Conservation (phyloP, 2,797 vertebrate species). For the Myoxocephalus aenaeus region DNA sequence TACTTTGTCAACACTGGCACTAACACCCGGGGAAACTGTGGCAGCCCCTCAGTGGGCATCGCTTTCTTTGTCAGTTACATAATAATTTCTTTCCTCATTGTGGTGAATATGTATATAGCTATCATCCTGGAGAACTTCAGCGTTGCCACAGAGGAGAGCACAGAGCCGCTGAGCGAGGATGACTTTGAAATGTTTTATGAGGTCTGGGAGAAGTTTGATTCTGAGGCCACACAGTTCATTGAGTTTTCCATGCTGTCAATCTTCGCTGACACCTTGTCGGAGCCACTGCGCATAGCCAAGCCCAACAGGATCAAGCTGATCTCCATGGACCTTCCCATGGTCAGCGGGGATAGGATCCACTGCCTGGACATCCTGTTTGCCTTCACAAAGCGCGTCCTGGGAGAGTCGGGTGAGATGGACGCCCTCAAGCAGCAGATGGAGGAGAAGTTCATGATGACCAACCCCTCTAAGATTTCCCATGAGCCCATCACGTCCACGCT, state of each 20-base stretch:
- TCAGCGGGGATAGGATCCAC: constrained; percentile 96
- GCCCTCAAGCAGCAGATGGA: constrained; percentile 99
- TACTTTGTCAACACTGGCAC: constrained; percentile 89
- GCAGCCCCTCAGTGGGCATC: constrained; percentile 94
- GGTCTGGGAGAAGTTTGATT: constrained; percentile 98
- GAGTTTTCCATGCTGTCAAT: constrained; percentile 91
- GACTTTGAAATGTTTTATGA: constrained; percentile 99
- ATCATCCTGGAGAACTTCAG: constrained; percentile 99
- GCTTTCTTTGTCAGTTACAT: constrained; percentile 98
- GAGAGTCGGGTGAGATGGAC: constrained; percentile 98
- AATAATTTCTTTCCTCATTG: constrained; percentile 99
- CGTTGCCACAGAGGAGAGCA: constrained; percentile 98
- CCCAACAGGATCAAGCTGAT: constrained; percentile 96
- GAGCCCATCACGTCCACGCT: constrained; percentile 98
- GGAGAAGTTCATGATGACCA: constrained; percentile 97
- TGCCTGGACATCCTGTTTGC: constrained; percentile 99
- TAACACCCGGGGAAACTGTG: constrained; percentile 91
- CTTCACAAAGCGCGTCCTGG: constrained; percentile 98
- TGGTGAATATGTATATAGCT: constrained; percentile 99
- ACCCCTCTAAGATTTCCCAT: constrained; percentile 95
- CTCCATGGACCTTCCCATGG: constrained; percentile 98
- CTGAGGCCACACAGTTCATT: constrained; percentile 97
- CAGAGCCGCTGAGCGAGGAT: constrained; percentile 96
- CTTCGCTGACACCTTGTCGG: constrained; percentile 93
- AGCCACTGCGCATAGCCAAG: constrained; percentile 95